Evolutionary conservation across 1,140 invertebrate species (phyloP), one percentile per base, ranked within the genome.

Genomic region (Zaprionus africanus): DNA sequence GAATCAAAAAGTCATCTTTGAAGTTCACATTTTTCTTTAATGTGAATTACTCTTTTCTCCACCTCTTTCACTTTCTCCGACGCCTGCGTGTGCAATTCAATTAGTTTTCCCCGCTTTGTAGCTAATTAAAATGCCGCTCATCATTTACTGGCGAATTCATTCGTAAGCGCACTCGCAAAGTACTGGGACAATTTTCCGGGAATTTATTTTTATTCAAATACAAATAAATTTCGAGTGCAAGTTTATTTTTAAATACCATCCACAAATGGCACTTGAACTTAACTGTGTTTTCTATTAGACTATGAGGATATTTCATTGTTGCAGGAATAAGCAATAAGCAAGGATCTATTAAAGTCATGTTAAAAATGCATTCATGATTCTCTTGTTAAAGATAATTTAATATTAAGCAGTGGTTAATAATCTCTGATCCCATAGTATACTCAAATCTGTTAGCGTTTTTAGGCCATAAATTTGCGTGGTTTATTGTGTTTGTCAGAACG

Each of bases 71-170:
- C 13, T 28, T 34, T 54, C 49, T 74, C 43, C 53, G 49, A 38
- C 58, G 31, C 19, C 19, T 54, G 53, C 46, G 31, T 81, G 62
- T 77, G 65, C 81, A 77, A 85, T 85, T 85, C 75, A 85, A 85
- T 82, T 87, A 88, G 73, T 68, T 82, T 76, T 65, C 38, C 67
- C 63, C 26, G 62, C 15, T 49, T 38, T 57, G 71, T 54, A 79
- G 43, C 84, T 88, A 88, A 87, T 87, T 87, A 87, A 88, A 87
- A 87, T 88, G 85, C 78, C 62, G 71, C 81, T 79, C 78, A 84
- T 76, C 78, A 79, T 90, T 87, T 90, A 81, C 85, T 90, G 53
- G 71, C 34, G 68, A 76, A 78, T 88, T 84, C 84, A 87, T 81
- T 87, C 84, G 82, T 83, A 87, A 87, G 80, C 73, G 82, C 82